Evolutionary conservation across 2,888 invertebrate species (phyloP).

Genomic region (Dioctria rufipes): DNA sequence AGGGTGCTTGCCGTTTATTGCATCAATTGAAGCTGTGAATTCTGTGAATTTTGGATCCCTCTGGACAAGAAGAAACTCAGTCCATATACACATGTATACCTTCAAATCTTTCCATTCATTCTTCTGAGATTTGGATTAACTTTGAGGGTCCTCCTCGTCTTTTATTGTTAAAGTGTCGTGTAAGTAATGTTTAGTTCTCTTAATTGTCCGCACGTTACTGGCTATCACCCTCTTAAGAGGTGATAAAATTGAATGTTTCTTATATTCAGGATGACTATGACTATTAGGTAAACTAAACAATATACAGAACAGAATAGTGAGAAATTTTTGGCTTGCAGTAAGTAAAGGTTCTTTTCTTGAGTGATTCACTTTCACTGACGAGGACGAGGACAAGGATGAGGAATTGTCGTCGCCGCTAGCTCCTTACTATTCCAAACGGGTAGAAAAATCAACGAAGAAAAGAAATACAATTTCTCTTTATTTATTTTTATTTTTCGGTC

Average conservation of each 20-base stretch:
- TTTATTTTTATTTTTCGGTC: background rate
- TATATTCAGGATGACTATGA: conserved; percentile 13
- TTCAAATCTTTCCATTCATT: too few relatives aligned
- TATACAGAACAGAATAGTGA: background rate
- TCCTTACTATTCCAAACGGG: conserved; percentile 19
- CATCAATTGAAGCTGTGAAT: too few relatives aligned
- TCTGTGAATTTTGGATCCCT: too few relatives aligned
- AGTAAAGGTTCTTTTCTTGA: too few relatives aligned
- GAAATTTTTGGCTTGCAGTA: background rate
- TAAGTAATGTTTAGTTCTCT: conserved; percentile 30
- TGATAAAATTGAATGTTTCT: conserved; percentile 34
- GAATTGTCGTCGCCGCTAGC: background rate
- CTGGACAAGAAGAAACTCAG: too few relatives aligned
- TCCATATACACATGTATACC: too few relatives aligned
- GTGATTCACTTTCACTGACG: background rate
- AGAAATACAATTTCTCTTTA: conserved; percentile 11
- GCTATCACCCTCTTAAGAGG: conserved; percentile 34
- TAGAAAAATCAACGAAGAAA: conserved; percentile 24
- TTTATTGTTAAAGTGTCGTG: conserved; percentile 1
- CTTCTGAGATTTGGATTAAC: too few relatives aligned
- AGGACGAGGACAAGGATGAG: background rate
- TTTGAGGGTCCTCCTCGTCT: background rate
- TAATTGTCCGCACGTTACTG: conserved; percentile 39
- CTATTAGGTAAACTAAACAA: background rate
- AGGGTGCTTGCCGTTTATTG: too few relatives aligned